A percentile compares a stretch with the other conserved stretches of the same genome.
phyloP scores from a whole-genome alignment of 2,888 invertebrate species.

The Drosophila rubida region DNA sequence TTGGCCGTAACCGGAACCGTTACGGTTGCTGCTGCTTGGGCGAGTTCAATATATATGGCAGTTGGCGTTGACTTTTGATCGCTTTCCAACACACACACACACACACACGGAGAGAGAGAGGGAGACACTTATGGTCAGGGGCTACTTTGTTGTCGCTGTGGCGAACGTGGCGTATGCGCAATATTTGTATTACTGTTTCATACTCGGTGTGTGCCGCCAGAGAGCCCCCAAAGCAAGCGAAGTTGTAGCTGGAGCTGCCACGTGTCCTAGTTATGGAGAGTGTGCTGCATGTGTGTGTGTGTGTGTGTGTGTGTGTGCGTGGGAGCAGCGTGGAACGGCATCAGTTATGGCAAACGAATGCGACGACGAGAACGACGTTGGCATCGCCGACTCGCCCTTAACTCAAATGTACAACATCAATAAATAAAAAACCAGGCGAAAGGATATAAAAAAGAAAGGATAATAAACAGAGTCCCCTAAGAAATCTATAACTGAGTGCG shows the following conservation, averaged over 20 bases:
- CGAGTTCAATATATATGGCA: conserved; percentile 66
- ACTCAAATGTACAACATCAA: conserved; percentile 80
- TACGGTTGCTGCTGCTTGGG: conserved; percentile 53
- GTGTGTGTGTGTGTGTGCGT: conserved; percentile 2
- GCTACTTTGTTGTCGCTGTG: conserved; percentile 64
- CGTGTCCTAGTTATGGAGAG: conserved; percentile 48
- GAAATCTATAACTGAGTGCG: conserved; percentile 79
- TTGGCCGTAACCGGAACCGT: conserved; percentile 60
- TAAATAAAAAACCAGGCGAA: conserved; percentile 73
- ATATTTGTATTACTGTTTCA: conserved; percentile 70
- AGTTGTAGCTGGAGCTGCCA: conserved; percentile 37
- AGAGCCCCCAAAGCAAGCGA: conserved; percentile 28
- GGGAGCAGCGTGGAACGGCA: conserved; percentile 67
- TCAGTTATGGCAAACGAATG: conserved; percentile 80
- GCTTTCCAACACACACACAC: conserved; percentile 42
- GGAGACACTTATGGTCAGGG: conserved; percentile 51
- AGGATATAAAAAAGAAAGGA: conserved; percentile 77
- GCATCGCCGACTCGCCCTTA: conserved; percentile 64
- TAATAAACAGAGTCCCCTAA: conserved; percentile 78
- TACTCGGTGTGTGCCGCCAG: conserved; percentile 1
- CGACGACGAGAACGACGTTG: conserved; percentile 60
- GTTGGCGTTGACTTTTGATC: conserved; percentile 77
- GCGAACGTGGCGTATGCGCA: conserved; percentile 73
- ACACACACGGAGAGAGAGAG: no score
- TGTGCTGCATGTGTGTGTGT: conserved; percentile 12